phyloP scores from a whole-genome alignment of 2,113 vertebrate genomes.

The Perognathus longimembris region DNA sequence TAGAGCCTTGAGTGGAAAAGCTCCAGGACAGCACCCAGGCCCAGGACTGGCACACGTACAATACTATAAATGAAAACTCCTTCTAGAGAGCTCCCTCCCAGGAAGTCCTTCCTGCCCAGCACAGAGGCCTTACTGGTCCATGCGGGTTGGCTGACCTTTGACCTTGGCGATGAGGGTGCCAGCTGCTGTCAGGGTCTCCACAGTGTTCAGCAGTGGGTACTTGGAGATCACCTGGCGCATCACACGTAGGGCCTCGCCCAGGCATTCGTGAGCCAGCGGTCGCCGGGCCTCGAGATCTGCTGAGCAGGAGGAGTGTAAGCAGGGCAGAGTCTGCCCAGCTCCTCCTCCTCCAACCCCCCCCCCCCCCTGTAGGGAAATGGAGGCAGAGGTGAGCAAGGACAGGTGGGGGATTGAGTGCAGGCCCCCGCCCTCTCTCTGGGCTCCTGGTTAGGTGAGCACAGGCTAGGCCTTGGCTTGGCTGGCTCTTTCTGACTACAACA shows the following conservation, averaged over 20 bases:
- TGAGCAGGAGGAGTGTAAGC: neutral
- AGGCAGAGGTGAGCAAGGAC: neutral
- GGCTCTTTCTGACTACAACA: neutral
- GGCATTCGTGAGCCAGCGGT: constrained; percentile 93
- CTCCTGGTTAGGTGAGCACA: neutral
- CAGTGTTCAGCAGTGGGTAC: constrained; percentile 95
- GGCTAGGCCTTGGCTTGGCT: neutral
- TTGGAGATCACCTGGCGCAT: constrained; percentile 94
- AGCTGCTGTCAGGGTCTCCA: constrained; percentile 95
- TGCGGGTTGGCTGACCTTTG: constrained; percentile 90
- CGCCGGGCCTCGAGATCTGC: constrained; percentile 92
- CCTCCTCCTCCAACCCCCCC: neutral
- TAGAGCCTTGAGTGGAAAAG: too few relatives aligned
- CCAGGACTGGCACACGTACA: too few relatives aligned
- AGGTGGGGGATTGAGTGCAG: neutral
- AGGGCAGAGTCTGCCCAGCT: neutral
- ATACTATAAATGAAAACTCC: neutral
- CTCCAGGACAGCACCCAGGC: too few relatives aligned
- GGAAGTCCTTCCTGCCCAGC: neutral
- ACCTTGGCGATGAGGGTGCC: constrained; percentile 97
- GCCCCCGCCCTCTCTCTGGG: neutral
- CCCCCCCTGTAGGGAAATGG: neutral
- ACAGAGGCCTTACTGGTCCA: neutral
- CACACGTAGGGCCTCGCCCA: constrained; percentile 94
- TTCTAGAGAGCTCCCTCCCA: neutral